Evolutionary conservation across 2,797 vertebrate genomes (phyloP), one percentile per base, ranked within the genome.

Genomic region (Salarias fasciatus): DNA sequence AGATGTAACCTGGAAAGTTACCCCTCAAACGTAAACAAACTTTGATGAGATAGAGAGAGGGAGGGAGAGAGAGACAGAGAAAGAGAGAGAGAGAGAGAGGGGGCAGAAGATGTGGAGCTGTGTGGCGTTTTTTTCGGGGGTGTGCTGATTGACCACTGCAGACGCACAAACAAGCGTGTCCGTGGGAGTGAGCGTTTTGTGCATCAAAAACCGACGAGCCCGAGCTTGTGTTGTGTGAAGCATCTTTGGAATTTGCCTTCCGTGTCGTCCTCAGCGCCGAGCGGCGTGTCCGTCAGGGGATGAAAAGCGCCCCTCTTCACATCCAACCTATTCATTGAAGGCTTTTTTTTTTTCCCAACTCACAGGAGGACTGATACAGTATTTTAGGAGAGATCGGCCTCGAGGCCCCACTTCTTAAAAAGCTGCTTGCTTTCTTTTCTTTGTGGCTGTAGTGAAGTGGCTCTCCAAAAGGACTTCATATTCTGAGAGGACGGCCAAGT

Each of bases 201-300:
- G 70, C 72, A 76, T 85, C 65, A 69, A 74, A 75, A 66, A 4
- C 50, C 14, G 63, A 80, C 86, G 60, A 82, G 90, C 75, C 80
- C 1, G 15, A 88, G 83, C 88, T 77, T 89, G 89, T 69, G 75
- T 82, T 85, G 48, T 38, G 57, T 49, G 40, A 91, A 86, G 74
- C 66, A 88, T 89, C 82, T 76, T 54, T 88, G 92, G 92, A 92
- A 93, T 93, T 85, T 77, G 47, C 66, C 69, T 82, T 57, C 42
- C 36, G 12, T 11, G 44, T 76, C 52, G 56, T 12, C 68, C 38
- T 72, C 53, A 67, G 50, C 30, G 69, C 53, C 6, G 69, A 78
- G 69, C 66, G 10, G 40, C 28, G 58, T 37, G 61, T 70, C 68
- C 67, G 54, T 3, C 14, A 69, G 46, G 61, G 62, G 60, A 72